Evolutionary conservation across 1,140 invertebrate species (phyloP).

Genomic region (Bombus waltoni): DNA sequence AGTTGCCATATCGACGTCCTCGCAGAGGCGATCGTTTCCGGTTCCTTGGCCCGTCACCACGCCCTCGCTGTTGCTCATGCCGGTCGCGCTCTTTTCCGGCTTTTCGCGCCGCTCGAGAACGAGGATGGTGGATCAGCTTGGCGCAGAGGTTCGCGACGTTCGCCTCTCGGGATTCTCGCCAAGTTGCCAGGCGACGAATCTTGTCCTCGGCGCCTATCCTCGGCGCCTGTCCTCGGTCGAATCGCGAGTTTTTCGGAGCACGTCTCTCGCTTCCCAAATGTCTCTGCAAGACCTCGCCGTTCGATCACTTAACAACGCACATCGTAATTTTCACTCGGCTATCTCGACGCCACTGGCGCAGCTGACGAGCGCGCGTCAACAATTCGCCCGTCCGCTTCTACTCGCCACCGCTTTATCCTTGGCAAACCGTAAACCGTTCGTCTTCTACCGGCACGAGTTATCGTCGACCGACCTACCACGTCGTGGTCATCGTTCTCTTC

Average conservation of each 20-base stretch:
- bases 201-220: no score
- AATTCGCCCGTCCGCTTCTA: no score
- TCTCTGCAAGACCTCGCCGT: neutral
- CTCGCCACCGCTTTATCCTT: neutral
- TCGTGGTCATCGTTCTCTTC: neutral
- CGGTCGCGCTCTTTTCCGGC: neutral
- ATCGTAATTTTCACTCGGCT: neutral
- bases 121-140: neutral
- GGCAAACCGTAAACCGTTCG: neutral
- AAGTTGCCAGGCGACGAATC: no score
- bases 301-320: neutral
- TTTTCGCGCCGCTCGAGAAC: neutral
- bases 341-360: neutral
- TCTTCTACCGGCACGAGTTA: neutral
- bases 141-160: neutral
- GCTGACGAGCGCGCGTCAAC: no score
- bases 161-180: no score
- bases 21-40: slow-evolving; percentile 69
- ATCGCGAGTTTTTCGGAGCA: neutral
- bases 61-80: slow-evolving; percentile 73
- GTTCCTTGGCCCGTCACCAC: slow-evolving; percentile 73
- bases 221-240: no score
- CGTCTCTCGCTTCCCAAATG: neutral
- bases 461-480: neutral
- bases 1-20: slow-evolving; percentile 79